A percentile compares a stretch with the other conserved stretches of the same genome.
phyloP scores from a whole-genome alignment of 2,797 vertebrate genomes.

The Gymnothorax javanicus region DNA sequence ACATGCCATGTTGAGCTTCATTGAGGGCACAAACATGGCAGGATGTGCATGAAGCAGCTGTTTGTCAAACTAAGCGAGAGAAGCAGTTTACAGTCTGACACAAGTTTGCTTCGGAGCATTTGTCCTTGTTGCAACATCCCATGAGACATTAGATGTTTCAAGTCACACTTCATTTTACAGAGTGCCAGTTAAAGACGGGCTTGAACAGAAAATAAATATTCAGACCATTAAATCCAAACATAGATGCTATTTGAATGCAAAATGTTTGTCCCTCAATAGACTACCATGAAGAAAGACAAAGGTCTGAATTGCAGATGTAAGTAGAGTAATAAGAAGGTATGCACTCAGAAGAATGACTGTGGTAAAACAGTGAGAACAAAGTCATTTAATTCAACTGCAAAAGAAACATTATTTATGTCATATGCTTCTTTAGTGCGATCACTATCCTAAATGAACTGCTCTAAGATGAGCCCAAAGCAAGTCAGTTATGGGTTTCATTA shows the following conservation, averaged over 20 bases:
- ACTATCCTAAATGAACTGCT: slow-evolving; percentile 16
- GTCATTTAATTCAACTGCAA: not conserved
- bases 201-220: not conserved
- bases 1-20: not conserved
- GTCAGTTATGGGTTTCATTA: slow-evolving; percentile 24
- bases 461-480: slow-evolving; percentile 14
- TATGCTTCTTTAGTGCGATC: not conserved
- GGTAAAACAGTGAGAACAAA: not conserved
- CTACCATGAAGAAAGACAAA: not conserved
- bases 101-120: not conserved
- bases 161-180: not conserved
- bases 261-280: not conserved
- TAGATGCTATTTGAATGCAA: not conserved
- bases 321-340: not conserved
- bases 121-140: not conserved
- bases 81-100: not conserved
- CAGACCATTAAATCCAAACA: not conserved
- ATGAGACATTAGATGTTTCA: not conserved
- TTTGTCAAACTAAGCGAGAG: not conserved
- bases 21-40: not conserved
- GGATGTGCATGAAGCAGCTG: not conserved
- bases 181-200: not conserved
- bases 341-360: not conserved
- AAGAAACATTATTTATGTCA: not conserved
- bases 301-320: not conserved